These are phyloP conservation scores for Polymixis lichenea DNA, from an alignment of 2,888 invertebrate genomes.

Conservation along the genomic window DNA sequence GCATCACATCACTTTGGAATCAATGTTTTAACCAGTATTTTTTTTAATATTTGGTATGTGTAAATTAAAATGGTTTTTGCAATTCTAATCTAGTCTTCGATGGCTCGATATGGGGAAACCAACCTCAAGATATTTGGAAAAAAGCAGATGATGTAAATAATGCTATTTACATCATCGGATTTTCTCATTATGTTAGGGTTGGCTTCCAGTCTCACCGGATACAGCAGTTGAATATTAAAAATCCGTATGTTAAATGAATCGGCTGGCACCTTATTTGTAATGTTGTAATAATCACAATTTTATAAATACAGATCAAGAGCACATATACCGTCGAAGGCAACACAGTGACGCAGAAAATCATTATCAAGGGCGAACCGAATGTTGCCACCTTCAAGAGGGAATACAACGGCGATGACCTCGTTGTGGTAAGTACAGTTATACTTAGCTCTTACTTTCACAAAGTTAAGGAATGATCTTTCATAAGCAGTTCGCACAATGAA, in stretches of 20 bases:
- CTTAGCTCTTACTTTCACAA: background rate
- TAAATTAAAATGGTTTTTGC: background rate
- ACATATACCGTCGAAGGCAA: conserved; percentile 76
- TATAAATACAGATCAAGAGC: conserved; percentile 69
- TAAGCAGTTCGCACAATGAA: background rate
- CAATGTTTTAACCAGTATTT: background rate
- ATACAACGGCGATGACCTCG: conserved; percentile 73
- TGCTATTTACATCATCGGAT: no score
- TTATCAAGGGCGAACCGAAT: conserved; percentile 57
- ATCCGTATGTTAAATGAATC: background rate
- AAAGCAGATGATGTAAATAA: no score
- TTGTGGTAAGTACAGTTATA: conserved; percentile 70
- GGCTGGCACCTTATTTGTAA: background rate
- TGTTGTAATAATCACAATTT: background rate
- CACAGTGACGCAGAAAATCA: conserved; percentile 74
- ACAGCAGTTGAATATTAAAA: background rate
- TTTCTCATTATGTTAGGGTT: no score
- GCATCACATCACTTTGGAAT: background rate
- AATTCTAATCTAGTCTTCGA: background rate
- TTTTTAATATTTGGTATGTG: background rate
- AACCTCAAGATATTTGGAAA: no score
- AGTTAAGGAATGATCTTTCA: background rate
- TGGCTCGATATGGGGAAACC: no score
- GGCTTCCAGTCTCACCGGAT: background rate
- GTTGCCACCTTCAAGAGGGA: conserved; percentile 72